These are phyloP conservation scores for Uria aalge DNA, from an alignment of 2,113 vertebrate genomes.

Conservation along the genomic window DNA sequence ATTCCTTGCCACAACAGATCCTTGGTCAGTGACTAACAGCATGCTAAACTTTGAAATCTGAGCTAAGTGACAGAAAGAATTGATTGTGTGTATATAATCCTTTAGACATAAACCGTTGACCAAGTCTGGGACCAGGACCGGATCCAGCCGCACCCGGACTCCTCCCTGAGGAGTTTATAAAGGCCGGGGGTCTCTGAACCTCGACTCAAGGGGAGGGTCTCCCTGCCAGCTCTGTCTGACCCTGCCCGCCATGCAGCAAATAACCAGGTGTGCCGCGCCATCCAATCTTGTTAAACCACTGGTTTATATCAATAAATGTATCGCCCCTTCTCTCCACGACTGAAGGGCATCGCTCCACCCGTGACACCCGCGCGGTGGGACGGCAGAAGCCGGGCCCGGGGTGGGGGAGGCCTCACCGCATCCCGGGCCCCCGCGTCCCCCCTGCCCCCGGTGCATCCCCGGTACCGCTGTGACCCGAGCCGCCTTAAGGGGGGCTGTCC, in stretches of 20 bases:
- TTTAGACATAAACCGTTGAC: neutral
- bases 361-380: neutral
- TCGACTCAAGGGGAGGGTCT: neutral
- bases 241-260: neutral
- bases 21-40: neutral
- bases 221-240: neutral
- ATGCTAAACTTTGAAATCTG: no score
- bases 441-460: neutral
- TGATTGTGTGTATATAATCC: neutral
- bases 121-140: neutral
- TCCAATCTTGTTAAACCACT: neutral
- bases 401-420: neutral
- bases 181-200: neutral
- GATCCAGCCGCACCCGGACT: neutral
- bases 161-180: neutral
- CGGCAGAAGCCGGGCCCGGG: neutral
- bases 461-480: no score
- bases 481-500: neutral
- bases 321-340: neutral
- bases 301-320: neutral
- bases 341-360: neutral
- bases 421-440: neutral
- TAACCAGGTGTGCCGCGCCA: neutral
- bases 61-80: no score
- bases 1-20: neutral